Base-by-base conservation (phyloP, 2,888 invertebrate genomes). In the Leptinotarsa peninsularis region DNA sequence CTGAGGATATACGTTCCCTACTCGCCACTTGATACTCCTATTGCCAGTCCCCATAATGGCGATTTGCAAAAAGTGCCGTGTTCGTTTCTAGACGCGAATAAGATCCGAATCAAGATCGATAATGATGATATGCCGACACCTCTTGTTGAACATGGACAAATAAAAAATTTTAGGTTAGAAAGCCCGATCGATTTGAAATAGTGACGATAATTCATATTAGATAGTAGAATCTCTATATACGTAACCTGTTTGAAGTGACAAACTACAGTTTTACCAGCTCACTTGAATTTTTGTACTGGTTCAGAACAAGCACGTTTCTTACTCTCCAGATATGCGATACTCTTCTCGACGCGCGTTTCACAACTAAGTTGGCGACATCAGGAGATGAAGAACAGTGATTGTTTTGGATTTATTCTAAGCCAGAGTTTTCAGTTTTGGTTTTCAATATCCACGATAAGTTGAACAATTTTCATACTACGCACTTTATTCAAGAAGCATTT, bases 1-100 rank as follows among this genome's bases (percentile, higher is more conserved):
- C 92, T 95, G 69, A 90, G 95, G 77, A 95, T 95, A 80, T 95
- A 94, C 87, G 95, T 95, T 72, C 94, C 94, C 1, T 95, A 94
- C 87, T 91, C 91, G n/a, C 92, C 91, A 15, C 85, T 91, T 1
- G 91, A 90, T 71, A 89, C 85, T 84, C 91, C 81, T 81, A 89
- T 85, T 83, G 89, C 87, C 84, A 91, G 81, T 86, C 90, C 90
- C 78, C 91, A 91, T 67, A 91, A 90, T 67, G 83, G 90, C 85
- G 84, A 85, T 74, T 68, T 81, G 63, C 87, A 88, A 73, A 88
- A 89, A 80, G 75, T 68, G 68, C 90, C 90, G 23, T 91, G 91
- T 54, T 89, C 91, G 13, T 90, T 90, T 79, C 90, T 90, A 14
- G 91, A 93, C 72, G 92, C 93, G 73, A 94, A 94, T 87, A 92